Evolutionary conservation across 2,113 vertebrate genomes (phyloP).

Genomic region (Elgaria multicarinata): DNA sequence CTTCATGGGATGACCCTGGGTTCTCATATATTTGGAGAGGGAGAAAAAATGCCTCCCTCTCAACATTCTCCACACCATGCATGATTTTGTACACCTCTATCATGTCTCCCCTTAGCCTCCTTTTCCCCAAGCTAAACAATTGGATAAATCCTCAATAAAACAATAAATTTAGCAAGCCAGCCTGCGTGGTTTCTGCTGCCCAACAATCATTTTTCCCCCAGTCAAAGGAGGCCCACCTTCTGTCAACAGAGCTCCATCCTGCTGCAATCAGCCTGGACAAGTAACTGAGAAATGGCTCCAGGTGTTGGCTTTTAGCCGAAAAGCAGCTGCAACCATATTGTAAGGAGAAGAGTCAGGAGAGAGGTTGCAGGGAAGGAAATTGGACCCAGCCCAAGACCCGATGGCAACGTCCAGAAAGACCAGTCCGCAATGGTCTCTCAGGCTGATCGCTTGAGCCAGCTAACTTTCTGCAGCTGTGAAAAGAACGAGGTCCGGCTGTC

Average conservation of each 20-base stretch:
- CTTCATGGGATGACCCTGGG: too few species aligned
- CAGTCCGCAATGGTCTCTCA: neutral
- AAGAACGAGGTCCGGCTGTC: rapidly evolving
- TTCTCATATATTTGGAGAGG: too few species aligned
- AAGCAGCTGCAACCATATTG: neutral
- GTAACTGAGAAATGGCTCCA: neutral
- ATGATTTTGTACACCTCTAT: too few species aligned
- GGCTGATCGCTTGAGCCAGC: rapidly evolving
- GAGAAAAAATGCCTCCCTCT: too few species aligned
- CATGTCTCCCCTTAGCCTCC: too few species aligned
- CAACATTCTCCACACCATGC: too few species aligned
- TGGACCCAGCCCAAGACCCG: neutral
- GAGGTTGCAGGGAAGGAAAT: neutral
- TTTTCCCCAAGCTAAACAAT: neutral
- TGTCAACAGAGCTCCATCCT: neutral
- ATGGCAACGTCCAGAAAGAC: rapidly evolving
- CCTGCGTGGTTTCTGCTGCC: neutral
- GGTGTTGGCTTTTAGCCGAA: neutral
- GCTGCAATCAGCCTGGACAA: neutral
- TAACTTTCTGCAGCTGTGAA: neutral
- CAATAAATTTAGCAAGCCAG: neutral
- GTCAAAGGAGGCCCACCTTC: neutral
- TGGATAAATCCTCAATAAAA: neutral
- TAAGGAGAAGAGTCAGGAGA: neutral
- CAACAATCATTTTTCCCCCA: neutral